Base-by-base conservation (phyloP, 1,140 invertebrate genomes). In the Sogatella furcifera region DNA sequence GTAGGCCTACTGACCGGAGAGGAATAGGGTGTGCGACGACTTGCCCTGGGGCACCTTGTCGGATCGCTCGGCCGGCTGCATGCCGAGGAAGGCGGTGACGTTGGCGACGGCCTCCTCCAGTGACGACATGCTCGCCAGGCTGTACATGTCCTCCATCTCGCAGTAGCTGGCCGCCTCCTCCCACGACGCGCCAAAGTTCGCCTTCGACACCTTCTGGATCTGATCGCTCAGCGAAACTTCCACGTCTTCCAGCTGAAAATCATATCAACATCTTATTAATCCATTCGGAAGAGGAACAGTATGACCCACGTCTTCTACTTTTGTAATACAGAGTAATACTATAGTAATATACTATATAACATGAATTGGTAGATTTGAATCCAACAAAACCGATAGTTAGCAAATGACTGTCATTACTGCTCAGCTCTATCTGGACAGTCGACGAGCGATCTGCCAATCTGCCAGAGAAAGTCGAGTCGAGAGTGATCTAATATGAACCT, bases 201-300 rank as follows among this genome's bases (percentile, higher is more conserved):
- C 88, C 66, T 89, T 90, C 52, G 85, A 83, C 6, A 90, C 80
- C 62, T 87, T 84, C 69, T 95, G 88, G 58, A 99, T 87, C 74
- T 97, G 94, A 78, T 99, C 97, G 3, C 85, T 84, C 0, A 97
- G 77, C 11, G 81, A 83, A 34, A 98, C 76, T 70, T 97, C 95
- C 19, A 99, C 78, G 78, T 98, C 95, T 77, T 99, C 96, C 43
- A 99, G 73, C 81, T 84, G 64, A 0, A 59, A 61, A 38, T 21
- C 5, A 59, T 1, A 38, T 13, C 6, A 28, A 28, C 24, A 28
- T 28, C 24, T 4, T 4, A 28, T 28, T 28, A 28, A 28, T 28
- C 24, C 24, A 28, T 28, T 28, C 24, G 24, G 24, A 6, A 6
- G 24, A 28, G 24, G n/a, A 28, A 28, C 24, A 28, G 24, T 2